Conservation (phyloP, 1,140 invertebrate genomes). For the Drosophila eugracilis region DNA sequence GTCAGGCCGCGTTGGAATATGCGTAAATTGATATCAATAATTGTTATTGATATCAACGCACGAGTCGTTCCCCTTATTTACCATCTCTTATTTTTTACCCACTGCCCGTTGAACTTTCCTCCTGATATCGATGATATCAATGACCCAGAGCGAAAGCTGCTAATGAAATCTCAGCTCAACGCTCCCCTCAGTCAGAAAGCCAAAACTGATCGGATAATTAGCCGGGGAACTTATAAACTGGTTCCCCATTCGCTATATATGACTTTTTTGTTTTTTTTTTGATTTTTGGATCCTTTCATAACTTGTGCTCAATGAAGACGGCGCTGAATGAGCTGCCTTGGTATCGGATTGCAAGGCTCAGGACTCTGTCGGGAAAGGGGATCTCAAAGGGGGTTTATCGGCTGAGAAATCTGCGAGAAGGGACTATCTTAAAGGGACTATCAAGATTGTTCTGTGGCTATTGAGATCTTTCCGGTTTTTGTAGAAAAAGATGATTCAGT, state of each 20-base stretch:
- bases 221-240: slow-evolving; percentile 6
- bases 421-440: too few species aligned
- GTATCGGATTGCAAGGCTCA: slow-evolving; percentile 17
- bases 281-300: slow-evolving; percentile 31
- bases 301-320: slow-evolving; percentile 48
- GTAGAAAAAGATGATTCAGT: too few species aligned
- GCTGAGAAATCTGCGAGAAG: too few species aligned
- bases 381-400: too few species aligned
- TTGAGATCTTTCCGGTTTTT: too few species aligned
- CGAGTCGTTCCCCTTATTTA: slow-evolving; percentile 43
- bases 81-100: background rate
- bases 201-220: slow-evolving; percentile 23
- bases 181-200: slow-evolving; percentile 6
- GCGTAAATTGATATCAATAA: slow-evolving; percentile 74
- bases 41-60: slow-evolving; percentile 79
- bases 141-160: slow-evolving; percentile 61
- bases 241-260: slow-evolving; percentile 4
- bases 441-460: too few species aligned
- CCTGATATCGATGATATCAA: slow-evolving; percentile 36
- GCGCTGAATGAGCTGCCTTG: background rate
- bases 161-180: slow-evolving; percentile 56
- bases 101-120: slow-evolving; percentile 26
- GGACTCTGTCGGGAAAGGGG: too few species aligned
- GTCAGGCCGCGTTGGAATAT: slow-evolving; percentile 21
- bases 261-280: background rate